Evolutionary conservation across 30 jellyfish, hydroid and myxozoan genomes (phyloP).

Genomic region (Turritopsis rubra): DNA sequence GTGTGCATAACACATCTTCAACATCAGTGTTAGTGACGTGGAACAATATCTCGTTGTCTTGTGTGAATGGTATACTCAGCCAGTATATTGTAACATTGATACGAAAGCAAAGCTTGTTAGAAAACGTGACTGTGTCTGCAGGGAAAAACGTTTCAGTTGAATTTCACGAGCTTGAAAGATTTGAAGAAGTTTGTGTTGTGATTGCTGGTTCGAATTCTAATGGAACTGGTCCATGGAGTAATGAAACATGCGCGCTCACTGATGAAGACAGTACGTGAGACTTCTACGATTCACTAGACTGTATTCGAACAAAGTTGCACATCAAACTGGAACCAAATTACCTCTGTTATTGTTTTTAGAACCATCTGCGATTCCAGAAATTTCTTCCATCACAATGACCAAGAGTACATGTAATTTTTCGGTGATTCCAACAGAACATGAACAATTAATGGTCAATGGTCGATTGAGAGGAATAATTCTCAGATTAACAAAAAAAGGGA

Average conservation of each 20-base stretch:
- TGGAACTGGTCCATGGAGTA: slow-evolving; percentile 16
- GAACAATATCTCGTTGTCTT: not conserved
- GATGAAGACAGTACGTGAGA: slow-evolving; percentile 14
- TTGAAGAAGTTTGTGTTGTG: not conserved
- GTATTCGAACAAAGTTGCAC: not conserved
- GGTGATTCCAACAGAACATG: not conserved
- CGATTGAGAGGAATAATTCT: not conserved
- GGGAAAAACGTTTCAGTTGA: not conserved
- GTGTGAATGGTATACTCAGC: not conserved
- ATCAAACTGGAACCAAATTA: not conserved
- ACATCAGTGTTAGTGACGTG: slow-evolving; percentile 2
- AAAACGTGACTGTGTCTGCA: not conserved
- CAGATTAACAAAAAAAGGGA: not conserved
- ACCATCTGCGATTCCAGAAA: not conserved
- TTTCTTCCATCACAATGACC: not conserved
- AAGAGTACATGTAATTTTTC: not conserved
- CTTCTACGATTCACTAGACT: not conserved
- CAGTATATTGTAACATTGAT: not conserved
- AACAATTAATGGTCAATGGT: not conserved
- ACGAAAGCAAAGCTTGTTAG: not conserved
- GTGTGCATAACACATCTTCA: slow-evolving; percentile 7
- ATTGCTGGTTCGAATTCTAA: slow-evolving; percentile 6
- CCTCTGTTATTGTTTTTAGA: not conserved
- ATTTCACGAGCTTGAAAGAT: not conserved
- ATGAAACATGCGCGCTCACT: not conserved